Evolutionary conservation across 2,113 vertebrate species (phyloP), one percentile per base, ranked within the genome.

Genomic region (Podiceps cristatus): DNA sequence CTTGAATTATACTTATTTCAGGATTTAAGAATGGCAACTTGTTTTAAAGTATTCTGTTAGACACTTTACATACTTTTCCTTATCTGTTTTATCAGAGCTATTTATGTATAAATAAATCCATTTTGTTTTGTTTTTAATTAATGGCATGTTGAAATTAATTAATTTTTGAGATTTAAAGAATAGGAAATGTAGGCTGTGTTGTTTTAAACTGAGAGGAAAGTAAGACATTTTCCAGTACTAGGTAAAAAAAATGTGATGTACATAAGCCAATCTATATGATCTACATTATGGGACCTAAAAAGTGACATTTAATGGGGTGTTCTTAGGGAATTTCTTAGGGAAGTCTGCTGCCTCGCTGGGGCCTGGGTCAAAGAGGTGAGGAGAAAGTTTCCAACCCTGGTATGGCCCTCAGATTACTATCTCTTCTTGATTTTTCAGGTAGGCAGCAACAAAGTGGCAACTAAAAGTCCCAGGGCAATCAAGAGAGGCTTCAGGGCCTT

Each of bases 111-210:
- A 56, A 74, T 13, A 55, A 35, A 28, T 63, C 3, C 33, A 31
- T 15, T 44, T 15, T 7, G 4, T 19, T 60, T 49, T 35, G 10
- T 23, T 31, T 35, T 56, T 5, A 40, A n/a, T 29, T 59, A 49
- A 37, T 35, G 5, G 1, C 28, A 60, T 74, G 33, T 25, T 74
- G 33, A 80, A 94, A 92, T 10, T 15, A 80, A 90, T 73, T 15
- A 63, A 59, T 94, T 97, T 96, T 75, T 11, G 29, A 88, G 3
- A 83, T 45, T 86, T 90, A 88, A 92, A 93, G 82, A 27, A 49
- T 81, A 71, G 35, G 31, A 93, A 68, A 67, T 44, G 44, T 2
- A 42, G 22, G 4, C 12, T 24, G 18, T 40, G 17, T 13, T 67
- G 20, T 31, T 68, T 63, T 72, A 40, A 44, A 69, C 35, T 5